These are phyloP conservation scores for Calliphora vicina DNA, from an alignment of 1,140 invertebrate species.

Conservation along the genomic window DNA sequence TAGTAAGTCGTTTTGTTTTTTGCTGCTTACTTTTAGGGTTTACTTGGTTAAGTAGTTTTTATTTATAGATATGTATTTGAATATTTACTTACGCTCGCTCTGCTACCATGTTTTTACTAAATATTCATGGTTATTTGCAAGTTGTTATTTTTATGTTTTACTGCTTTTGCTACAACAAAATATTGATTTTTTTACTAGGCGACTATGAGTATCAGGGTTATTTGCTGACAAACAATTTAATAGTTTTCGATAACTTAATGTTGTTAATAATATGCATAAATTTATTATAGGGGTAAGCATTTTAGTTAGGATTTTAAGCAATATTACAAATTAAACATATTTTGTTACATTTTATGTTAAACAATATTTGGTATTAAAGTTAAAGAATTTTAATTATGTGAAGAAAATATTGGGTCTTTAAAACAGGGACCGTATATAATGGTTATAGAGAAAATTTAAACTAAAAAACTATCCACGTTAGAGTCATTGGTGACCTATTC, in stretches of 20 bases:
- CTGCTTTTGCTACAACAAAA: not conserved
- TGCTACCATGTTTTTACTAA: not conserved
- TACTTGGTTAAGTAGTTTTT: not conserved
- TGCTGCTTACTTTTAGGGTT: not conserved
- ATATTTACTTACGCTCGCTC: not conserved
- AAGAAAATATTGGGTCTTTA: no score
- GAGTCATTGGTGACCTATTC: no score
- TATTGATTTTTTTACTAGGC: no score
- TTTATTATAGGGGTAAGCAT: no score
- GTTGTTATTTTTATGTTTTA: not conserved
- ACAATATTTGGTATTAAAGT: no score
- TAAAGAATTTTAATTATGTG: no score
- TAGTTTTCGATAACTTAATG: not conserved
- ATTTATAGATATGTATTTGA: not conserved
- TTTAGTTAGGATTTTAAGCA: no score
- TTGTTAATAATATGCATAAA: not conserved
- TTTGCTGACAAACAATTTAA: slow-evolving; percentile 1
- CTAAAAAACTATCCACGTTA: no score
- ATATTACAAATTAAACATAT: no score
- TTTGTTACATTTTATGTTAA: no score
- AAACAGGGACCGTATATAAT: no score
- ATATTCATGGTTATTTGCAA: not conserved
- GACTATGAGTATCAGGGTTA: not conserved
- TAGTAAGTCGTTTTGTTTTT: not conserved
- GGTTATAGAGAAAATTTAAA: no score